Conservation (phyloP, 2,797 vertebrate genomes). For the Carduelis carduelis region DNA sequence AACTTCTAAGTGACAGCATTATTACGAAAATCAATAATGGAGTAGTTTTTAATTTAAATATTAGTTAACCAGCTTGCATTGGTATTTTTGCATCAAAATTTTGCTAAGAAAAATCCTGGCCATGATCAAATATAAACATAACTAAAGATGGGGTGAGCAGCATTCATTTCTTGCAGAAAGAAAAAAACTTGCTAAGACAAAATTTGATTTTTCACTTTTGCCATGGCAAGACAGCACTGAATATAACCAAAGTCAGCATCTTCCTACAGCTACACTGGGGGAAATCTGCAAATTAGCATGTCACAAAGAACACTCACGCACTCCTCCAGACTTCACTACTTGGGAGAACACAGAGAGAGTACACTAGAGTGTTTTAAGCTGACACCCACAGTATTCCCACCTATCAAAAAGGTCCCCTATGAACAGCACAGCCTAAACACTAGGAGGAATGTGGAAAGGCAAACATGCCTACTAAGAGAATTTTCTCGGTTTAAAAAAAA, state of each 20-base stretch:
- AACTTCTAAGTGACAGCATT: not conserved
- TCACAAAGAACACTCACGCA: not conserved
- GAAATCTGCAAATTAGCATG: slow-evolving; percentile 12
- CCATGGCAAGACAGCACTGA: not conserved
- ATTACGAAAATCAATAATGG: not conserved
- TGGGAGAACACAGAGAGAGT: not conserved
- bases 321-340: not conserved
- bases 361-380: not conserved
- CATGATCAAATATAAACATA: not conserved
- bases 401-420: not conserved
- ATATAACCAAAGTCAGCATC: not conserved
- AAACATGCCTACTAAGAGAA: not conserved
- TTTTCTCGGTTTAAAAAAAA: not conserved
- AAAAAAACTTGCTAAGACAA: not conserved
- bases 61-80: not conserved
- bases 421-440: slow-evolving; percentile 30
- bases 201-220: not conserved
- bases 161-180: not conserved
- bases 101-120: not conserved
- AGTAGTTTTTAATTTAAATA: not conserved
- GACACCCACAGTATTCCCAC: not conserved
- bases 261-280: not conserved
- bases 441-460: not conserved
- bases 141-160: not conserved
- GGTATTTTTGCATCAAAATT: not conserved